Percentiles rank a stretch among this genome's conserved stretches.
phyloP scores from a whole-genome alignment of 2,888 invertebrate species.

The Leptinotarsa rubiginosa region DNA sequence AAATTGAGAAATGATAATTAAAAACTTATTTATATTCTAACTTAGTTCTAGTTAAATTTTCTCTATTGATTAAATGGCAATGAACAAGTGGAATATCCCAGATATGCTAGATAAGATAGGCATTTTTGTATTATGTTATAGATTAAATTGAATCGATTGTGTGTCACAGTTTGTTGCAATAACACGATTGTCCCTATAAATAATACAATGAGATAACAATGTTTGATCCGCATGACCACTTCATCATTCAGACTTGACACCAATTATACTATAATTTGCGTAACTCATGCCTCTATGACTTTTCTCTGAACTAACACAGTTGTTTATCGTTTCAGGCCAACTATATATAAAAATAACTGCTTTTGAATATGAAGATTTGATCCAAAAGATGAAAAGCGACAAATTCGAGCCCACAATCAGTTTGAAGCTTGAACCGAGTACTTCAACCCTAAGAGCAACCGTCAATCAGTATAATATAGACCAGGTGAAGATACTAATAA shows the following conservation, averaged over 20 bases:
- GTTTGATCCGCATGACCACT: not conserved
- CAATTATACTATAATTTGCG: not conserved
- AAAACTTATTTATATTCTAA: no score
- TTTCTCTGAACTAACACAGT: not conserved
- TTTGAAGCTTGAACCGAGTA: conserved; percentile 78
- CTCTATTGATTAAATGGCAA: not conserved
- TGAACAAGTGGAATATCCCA: not conserved
- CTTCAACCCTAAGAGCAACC: conserved; percentile 73
- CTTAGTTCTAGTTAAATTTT: not conserved
- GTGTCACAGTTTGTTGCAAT: no score
- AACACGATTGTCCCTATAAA: no score
- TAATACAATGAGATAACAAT: not conserved
- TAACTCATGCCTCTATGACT: not conserved
- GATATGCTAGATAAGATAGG: not conserved
- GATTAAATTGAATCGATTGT: not conserved
- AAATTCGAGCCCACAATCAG: conserved; percentile 81
- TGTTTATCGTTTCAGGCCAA: conserved; percentile 69
- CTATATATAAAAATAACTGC: conserved; percentile 83
- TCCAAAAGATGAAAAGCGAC: conserved; percentile 77
- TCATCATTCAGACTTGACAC: not conserved
- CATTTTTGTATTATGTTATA: not conserved
- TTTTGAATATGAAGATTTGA: conserved; percentile 72
- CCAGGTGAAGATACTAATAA: conserved; percentile 75
- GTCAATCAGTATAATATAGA: conserved; percentile 74
- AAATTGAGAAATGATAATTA: no score